Base-by-base conservation (phyloP, 2,888 invertebrate genomes). In the Eulithis prunata region DNA sequence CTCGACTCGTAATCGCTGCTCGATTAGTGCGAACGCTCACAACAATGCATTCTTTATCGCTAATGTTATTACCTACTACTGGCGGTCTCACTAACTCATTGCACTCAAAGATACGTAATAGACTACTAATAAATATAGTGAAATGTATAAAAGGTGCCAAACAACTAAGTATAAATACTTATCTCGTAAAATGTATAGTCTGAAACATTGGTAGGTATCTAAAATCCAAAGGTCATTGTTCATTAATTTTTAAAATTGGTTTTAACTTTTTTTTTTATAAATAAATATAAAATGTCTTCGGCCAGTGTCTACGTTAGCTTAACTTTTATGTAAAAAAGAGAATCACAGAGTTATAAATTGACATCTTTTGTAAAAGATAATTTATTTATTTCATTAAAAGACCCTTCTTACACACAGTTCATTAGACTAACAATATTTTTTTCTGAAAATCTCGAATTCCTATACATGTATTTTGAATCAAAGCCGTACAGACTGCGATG, bases 1-100 rank as follows among this genome's bases (percentile, higher is more conserved):
- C 64, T 52, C 62, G 66, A 71, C 64, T 52, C 66, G 72, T 78
- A 75, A 79, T 75, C 71, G 71, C 63, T 62, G 52, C 66, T 73
- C 73, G 74, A 78, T 78, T 74, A 77, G 71, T 70, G 60, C 66
- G 70, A 75, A 71, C 67, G 65, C 70, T 71, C 70, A 71, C 73
- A 71, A 74, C 72, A 78, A 78, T 76, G 71, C 70, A 70, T 70
- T 74, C 68, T 73, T 63, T 57, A 64, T 66, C 64, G 65, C 54
- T 57, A 64, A 68, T 60, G 66, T 60, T 57, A 62, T 56, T 59
- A 62, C 66, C n/a, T 62, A 64, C 32, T 32, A 32, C 51, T 64
- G 62, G 62, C 66, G 47, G 46, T 64, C 62, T 64, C 62, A 62
- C 64, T 64, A 45, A 57, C 57, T 47, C 47, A 63, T 46, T 53